These are phyloP conservation scores for Seriola dumerili DNA, from an alignment of 2,113 vertebrate genomes.

Conservation along the genomic window DNA sequence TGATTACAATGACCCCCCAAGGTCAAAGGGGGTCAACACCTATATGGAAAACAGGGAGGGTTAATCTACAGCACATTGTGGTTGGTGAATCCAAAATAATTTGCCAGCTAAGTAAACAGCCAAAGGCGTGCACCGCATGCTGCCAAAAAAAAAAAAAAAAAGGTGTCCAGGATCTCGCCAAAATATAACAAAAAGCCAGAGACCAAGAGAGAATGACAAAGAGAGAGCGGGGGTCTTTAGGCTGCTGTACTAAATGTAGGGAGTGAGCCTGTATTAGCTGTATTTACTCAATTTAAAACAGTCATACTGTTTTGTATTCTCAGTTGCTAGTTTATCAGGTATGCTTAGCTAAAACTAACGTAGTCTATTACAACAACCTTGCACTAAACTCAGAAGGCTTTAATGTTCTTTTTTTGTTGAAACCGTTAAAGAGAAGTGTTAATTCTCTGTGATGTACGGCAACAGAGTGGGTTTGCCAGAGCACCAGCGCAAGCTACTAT, in stretches of 20 bases:
- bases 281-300: conserved; percentile 17
- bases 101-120: conserved; percentile 59
- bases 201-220: not conserved
- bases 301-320: not conserved
- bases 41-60: conserved; percentile 38
- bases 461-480: too few species aligned
- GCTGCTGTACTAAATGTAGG: not conserved
- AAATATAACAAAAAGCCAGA: conserved; percentile 42
- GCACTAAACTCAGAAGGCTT: too few species aligned
- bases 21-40: conserved; percentile 30
- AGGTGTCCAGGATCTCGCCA: conserved; percentile 44
- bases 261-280: not conserved
- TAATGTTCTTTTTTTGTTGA: too few species aligned
- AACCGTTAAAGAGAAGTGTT: too few species aligned
- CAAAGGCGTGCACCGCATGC: conserved; percentile 36
- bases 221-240: not conserved
- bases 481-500: too few species aligned
- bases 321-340: not conserved
- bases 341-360: too few species aligned
- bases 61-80: conserved; percentile 55
- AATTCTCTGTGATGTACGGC: too few species aligned
- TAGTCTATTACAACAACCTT: too few species aligned
- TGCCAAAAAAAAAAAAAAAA: conserved; percentile 40
- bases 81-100: conserved; percentile 48
- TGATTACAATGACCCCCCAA: conserved; percentile 48